Evolutionary conservation across 2,888 invertebrate genomes (phyloP), one percentile per base, ranked within the genome.

Genomic region (Leuctra nigra): DNA sequence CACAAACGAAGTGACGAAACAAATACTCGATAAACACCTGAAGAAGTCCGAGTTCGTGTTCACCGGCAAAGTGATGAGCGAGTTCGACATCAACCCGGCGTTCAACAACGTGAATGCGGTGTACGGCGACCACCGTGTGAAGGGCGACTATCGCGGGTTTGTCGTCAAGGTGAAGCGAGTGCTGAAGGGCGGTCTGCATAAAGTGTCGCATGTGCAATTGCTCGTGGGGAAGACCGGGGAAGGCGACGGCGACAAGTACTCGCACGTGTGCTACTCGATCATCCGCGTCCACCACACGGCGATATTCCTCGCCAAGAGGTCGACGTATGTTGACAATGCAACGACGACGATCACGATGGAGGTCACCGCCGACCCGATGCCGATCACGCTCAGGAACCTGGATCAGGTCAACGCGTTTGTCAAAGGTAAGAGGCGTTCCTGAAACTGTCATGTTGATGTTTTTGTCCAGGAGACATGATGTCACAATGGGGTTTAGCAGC

Each of bases 341-440:
- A 16, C 36, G 35, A 23, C 23, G 22, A 56, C 33, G 61, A 65
- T 63, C 61, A 69, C 70, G 63, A 66, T 73, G 35, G 63, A 68
- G 57, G 68, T 73, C 57, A 67, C 76, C 41, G 62, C 75, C 47
- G 75, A 76, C 63, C 78, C 77, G n/a, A 73, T 78, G 59, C 76
- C 77, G 3, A 67, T 78, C 62, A 77, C 77, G 2, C 70, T 78
- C 24, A 76, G 76, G 63, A 77, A 77, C 66, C 69, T 78, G 65
- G 77, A 77, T 61, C 71, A 76, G 66, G 70, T 78, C 54, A 76
- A 77, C 63, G 76, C 77, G 46, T 77, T 77, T 64, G 77, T 77
- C 24, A 76, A 76, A 77, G 78, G 78, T 78, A 69, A 75, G 69
- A 33, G 18, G 25, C 18, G n/a, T n/a, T n/a, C n/a, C n/a, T n/a